Percentiles rank a stretch among this genome's conserved stretches.
Evolutionary conservation across 2,113 vertebrate genomes (phyloP).

Genomic region (Piprites chloris): DNA sequence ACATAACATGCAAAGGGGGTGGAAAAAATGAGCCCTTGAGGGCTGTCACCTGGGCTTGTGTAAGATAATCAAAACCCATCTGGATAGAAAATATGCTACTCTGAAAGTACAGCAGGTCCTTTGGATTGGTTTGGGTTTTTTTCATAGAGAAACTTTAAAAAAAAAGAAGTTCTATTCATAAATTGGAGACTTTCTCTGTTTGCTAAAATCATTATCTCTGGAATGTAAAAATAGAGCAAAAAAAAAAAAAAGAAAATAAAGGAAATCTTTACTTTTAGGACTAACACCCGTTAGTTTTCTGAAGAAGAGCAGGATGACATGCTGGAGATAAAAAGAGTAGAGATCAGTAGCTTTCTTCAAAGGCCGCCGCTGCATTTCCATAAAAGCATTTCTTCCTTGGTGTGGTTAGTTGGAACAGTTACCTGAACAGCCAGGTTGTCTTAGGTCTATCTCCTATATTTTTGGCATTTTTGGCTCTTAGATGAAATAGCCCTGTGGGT

Average conservation of each 20-base stretch:
- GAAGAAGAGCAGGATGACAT: not conserved
- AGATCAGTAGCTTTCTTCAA: conserved; percentile 33
- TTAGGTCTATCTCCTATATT: conserved; percentile 17
- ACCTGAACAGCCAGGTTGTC: conserved; percentile 16
- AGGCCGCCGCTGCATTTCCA: conserved; percentile 3
- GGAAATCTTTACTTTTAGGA: not conserved
- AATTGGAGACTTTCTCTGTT: not conserved
- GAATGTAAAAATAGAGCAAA: not conserved
- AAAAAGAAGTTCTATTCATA: not conserved
- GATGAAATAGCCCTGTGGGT: conserved; percentile 28
- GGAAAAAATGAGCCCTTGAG: not conserved
- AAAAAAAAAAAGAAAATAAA: not conserved
- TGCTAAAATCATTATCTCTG: not conserved
- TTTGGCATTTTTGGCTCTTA: conserved; percentile 17
- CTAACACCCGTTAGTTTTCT: not conserved
- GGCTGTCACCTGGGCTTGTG: not conserved
- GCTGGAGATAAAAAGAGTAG: not conserved
- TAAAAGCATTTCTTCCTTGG: conserved; percentile 32
- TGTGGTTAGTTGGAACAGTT: conserved; percentile 18
- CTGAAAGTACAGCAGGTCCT: not conserved
- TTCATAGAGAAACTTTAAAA: not conserved
- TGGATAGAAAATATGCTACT: not conserved
- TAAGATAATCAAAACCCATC: not conserved
- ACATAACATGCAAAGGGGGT: not conserved
- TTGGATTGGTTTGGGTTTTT: not conserved